Conservation (phyloP, 2,888 invertebrate genomes). For the Tipula helvola region DNA sequence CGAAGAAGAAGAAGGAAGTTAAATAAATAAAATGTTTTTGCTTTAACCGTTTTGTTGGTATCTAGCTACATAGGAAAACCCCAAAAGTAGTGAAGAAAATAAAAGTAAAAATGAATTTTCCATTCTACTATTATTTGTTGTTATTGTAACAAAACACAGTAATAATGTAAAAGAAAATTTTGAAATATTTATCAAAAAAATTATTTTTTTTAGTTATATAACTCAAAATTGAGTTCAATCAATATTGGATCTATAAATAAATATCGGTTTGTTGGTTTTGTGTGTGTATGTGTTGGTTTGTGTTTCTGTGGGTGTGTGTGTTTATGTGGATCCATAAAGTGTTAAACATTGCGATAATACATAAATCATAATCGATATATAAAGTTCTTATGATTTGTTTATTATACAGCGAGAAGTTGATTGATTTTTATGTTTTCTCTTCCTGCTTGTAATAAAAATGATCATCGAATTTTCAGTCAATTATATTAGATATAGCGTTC, state of each 20-base stretch:
- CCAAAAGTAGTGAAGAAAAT: neutral
- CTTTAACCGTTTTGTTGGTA: neutral
- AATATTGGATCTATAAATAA: neutral
- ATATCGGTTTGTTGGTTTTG: neutral
- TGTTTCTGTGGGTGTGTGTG: neutral
- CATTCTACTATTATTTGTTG: neutral
- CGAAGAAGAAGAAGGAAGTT: neutral
- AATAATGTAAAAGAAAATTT: neutral
- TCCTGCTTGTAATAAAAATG: neutral
- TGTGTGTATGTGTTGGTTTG: neutral
- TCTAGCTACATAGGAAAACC: neutral
- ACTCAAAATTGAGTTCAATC: neutral
- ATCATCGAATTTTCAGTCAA: neutral
- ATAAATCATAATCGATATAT: neutral
- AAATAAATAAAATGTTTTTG: neutral
- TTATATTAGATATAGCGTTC: neutral
- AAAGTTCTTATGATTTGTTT: neutral
- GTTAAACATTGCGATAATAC: neutral
- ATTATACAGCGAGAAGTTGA: neutral
- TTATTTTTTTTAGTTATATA: neutral
- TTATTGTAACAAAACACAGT: neutral
- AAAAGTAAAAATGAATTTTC: neutral
- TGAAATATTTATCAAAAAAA: neutral
- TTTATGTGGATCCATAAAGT: neutral
- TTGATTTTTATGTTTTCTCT: slow-evolving; percentile 1